These are phyloP conservation scores for Drosophila trapezifrons DNA, from an alignment of 1,140 invertebrate genomes.

Conservation along the genomic window DNA sequence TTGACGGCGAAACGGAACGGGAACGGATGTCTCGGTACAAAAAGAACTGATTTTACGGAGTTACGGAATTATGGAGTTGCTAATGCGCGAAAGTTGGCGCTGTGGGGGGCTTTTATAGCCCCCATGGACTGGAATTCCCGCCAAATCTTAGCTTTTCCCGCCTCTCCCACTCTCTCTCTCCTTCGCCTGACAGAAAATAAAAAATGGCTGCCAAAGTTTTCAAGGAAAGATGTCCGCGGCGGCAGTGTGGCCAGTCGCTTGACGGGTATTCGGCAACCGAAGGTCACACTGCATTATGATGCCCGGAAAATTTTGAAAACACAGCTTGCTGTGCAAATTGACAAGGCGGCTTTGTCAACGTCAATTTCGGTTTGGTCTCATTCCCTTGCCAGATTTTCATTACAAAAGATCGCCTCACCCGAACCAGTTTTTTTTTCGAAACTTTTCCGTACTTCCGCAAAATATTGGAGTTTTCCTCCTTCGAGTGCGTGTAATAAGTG, in stretches of 20 bases:
- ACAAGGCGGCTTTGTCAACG: neutral
- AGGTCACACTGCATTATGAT: neutral
- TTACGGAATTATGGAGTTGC: neutral
- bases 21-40: neutral
- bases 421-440: neutral
- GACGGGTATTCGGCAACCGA: neutral
- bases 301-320: neutral
- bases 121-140: slow-evolving; percentile 24
- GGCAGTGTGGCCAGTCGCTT: neutral
- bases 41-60: too few species aligned
- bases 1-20: neutral
- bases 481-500: neutral
- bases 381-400: neutral
- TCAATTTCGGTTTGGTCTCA: neutral
- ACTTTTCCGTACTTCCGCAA: slow-evolving; percentile 10
- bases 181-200: neutral
- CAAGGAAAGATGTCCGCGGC: neutral
- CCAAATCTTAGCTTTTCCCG: slow-evolving; percentile 10
- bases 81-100: neutral
- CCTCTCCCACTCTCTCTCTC: neutral
- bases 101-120: neutral
- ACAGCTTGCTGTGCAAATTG: neutral
- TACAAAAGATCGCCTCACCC: neutral
- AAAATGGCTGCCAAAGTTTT: slow-evolving; percentile 11
- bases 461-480: neutral